phyloP scores from a whole-genome alignment of 2,113 vertebrate species.

The Thunnus maccoyii region DNA sequence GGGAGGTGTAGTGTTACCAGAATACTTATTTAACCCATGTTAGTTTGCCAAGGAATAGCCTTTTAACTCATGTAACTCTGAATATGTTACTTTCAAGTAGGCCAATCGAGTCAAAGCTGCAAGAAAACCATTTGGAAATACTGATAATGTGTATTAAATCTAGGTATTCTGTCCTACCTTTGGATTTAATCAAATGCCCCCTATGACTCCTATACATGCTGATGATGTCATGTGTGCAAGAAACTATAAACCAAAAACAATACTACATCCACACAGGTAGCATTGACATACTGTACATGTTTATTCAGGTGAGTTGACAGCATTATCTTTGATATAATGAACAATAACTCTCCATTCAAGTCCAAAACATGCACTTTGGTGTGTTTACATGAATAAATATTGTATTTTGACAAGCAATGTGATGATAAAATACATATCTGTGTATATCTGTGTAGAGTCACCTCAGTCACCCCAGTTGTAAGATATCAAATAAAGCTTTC shows the following conservation, averaged over 20 bases:
- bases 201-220: background rate
- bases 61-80: too few species aligned
- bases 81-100: too few species aligned
- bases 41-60: too few species aligned
- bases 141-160: background rate
- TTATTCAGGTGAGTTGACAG: slow-evolving; percentile 56
- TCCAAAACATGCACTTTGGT: slow-evolving; percentile 52
- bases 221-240: background rate
- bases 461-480: slow-evolving; percentile 8
- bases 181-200: background rate
- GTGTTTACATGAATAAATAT: slow-evolving; percentile 53
- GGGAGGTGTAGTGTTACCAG: too few species aligned
- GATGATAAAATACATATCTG: slow-evolving; percentile 26
- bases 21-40: too few species aligned
- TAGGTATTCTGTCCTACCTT: background rate
- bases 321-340: slow-evolving; percentile 21
- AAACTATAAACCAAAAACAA: slow-evolving; percentile 8
- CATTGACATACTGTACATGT: slow-evolving; percentile 17
- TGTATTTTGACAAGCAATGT: slow-evolving; percentile 26
- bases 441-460: slow-evolving; percentile 13
- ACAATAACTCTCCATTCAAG: slow-evolving; percentile 36
- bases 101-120: too few species aligned
- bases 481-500: slow-evolving; percentile 31
- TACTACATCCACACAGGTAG: background rate
- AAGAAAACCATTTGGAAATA: too few species aligned